Conservation (phyloP, 2,888 invertebrate species). For the Meiosimyza decipiens region DNA sequence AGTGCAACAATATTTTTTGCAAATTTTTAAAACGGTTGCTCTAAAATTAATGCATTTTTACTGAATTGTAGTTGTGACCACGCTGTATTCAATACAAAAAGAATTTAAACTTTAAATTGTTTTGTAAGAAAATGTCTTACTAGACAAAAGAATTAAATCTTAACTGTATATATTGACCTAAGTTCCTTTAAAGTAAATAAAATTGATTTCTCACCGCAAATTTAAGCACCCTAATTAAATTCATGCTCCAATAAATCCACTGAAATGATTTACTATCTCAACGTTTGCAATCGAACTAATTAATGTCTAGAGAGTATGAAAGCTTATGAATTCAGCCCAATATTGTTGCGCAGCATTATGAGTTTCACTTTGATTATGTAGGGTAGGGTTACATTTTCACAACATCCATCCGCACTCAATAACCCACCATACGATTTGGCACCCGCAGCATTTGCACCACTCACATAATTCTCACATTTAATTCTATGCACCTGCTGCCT, state of each 20-base stretch:
- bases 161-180: too few relatives aligned
- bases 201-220: too few relatives aligned
- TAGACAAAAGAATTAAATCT: too few relatives aligned
- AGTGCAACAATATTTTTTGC: too few relatives aligned
- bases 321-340: neutral
- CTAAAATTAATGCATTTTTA: too few relatives aligned
- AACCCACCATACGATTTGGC: neutral
- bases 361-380: neutral
- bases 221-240: neutral
- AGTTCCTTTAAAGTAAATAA: too few relatives aligned
- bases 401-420: neutral
- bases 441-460: neutral
- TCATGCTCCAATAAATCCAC: constrained; percentile 21
- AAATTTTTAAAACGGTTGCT: too few relatives aligned
- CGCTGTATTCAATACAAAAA: too few relatives aligned
- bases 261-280: constrained; percentile 35
- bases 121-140: too few relatives aligned
- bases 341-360: neutral
- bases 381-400: neutral
- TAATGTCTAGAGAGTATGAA: constrained; percentile 17
- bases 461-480: constrained; percentile 3
- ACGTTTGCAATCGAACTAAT: constrained; percentile 29
- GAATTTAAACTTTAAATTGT: too few relatives aligned
- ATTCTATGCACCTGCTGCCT: neutral
- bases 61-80: too few relatives aligned